A percentile compares a stretch with the other conserved stretches of the same genome.
Evolutionary conservation across 2,888 invertebrate genomes (phyloP).

Genomic region (Ectemnius continuus): DNA sequence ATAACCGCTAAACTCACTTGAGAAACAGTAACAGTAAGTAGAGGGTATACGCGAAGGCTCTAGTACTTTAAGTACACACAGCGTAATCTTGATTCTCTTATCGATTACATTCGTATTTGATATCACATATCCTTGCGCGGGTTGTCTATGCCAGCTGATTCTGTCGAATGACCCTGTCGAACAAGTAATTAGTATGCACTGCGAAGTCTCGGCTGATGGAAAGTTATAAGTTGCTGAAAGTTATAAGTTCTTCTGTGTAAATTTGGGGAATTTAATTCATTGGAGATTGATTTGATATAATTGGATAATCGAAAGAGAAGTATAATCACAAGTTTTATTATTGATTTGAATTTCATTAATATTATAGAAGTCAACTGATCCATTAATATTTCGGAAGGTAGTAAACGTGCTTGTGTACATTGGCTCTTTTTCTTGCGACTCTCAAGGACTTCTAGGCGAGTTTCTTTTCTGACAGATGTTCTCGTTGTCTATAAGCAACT

Average conservation of each 20-base stretch:
- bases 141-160: constrained; percentile 39
- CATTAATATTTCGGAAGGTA: no score
- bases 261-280: no score
- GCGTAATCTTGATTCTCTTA: constrained; percentile 50
- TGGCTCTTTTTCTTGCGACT: no score
- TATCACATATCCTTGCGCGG: constrained; percentile 55
- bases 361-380: no score
- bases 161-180: neutral
- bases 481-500: no score
- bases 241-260: neutral
- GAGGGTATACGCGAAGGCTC: constrained; percentile 17
- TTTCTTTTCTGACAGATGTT: no score
- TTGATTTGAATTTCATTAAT: no score
- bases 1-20: constrained; percentile 45
- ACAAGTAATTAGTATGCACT: constrained; percentile 7
- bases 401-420: no score
- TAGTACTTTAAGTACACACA: constrained; percentile 20
- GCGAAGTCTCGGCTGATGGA: constrained; percentile 2
- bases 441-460: no score
- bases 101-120: constrained; percentile 58
- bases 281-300: no score
- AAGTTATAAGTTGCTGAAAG: neutral
- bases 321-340: no score
- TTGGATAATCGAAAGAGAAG: no score
- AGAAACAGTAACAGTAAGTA: constrained; percentile 23